phyloP scores from a whole-genome alignment of 2,888 invertebrate species.

The Eremobia ochroleuca region DNA sequence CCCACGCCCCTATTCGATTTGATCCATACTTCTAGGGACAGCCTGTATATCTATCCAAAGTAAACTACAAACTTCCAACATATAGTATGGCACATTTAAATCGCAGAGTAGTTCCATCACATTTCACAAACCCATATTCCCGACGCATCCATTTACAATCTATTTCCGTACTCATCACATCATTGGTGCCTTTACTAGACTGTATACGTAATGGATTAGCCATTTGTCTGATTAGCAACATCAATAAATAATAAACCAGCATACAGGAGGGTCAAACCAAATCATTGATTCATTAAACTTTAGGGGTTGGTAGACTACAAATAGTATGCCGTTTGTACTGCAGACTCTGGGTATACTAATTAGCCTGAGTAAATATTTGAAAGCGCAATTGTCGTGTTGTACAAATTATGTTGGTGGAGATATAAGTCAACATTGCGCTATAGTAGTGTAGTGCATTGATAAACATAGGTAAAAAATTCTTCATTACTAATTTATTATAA shows the following conservation, averaged over 20 bases:
- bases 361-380: constrained; percentile 85
- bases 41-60: no score
- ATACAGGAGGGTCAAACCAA: constrained; percentile 81
- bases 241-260: constrained; percentile 87
- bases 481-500: no score
- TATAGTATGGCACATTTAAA: constrained; percentile 15
- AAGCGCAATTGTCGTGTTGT: constrained; percentile 68
- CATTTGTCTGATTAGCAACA: constrained; percentile 89
- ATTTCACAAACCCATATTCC: constrained; percentile 52
- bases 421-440: constrained; percentile 69
- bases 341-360: constrained; percentile 83
- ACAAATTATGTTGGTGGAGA: constrained; percentile 67
- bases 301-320: constrained; percentile 79
- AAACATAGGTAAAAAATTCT: no score
- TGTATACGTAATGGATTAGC: constrained; percentile 88
- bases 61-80: not conserved
- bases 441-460: constrained; percentile 40
- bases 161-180: constrained; percentile 77
- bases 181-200: constrained; percentile 75
- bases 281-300: constrained; percentile 88
- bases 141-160: constrained; percentile 79
- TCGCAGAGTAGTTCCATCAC: constrained; percentile 17
- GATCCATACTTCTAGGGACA: no score
- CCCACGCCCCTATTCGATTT: no score
- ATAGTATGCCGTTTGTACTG: constrained; percentile 77